A percentile compares a stretch with the other conserved stretches of the same genome.
Evolutionary conservation across 1,140 invertebrate genomes (phyloP).

Genomic region (Ceratosolen fusciceps): DNA sequence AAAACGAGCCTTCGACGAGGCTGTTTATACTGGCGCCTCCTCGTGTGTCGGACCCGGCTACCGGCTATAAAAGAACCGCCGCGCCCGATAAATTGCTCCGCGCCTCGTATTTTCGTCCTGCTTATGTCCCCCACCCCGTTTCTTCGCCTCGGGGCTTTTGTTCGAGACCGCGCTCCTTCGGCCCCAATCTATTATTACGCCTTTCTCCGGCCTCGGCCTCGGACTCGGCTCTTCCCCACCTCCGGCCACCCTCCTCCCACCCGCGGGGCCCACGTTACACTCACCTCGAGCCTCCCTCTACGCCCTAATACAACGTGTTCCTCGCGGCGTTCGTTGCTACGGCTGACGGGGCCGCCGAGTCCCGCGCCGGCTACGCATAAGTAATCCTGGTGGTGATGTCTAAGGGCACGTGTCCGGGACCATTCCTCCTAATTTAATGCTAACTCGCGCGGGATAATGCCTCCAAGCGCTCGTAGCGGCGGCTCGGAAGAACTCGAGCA

Average conservation of each 20-base stretch:
- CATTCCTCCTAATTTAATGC: constrained; percentile 28
- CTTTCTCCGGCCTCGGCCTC: too few relatives aligned
- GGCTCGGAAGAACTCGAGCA: background rate
- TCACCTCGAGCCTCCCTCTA: background rate
- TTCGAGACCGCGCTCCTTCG: constrained; percentile 17
- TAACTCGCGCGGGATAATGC: constrained; percentile 10
- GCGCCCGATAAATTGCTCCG: background rate
- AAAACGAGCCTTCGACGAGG: constrained; percentile 5
- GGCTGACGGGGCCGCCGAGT: background rate
- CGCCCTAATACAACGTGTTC: too few relatives aligned
- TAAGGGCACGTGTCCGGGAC: too few relatives aligned
- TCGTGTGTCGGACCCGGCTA: constrained; percentile 1
- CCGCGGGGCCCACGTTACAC: background rate
- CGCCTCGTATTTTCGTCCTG: background rate
- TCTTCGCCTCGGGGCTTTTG: background rate
- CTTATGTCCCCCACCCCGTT: constrained; percentile 7
- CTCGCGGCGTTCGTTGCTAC: background rate
- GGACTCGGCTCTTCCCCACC: background rate
- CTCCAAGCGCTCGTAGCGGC: background rate
- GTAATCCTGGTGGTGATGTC: too few relatives aligned
- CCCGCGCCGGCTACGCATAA: too few relatives aligned
- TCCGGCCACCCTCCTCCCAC: background rate
- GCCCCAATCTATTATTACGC: constrained; percentile 44
- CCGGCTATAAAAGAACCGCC: constrained; percentile 6
- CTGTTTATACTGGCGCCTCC: constrained; percentile 27